phyloP scores from a whole-genome alignment of 35 echinoderm and acorn worm genomes.

The Eucidaris tribuloides region DNA sequence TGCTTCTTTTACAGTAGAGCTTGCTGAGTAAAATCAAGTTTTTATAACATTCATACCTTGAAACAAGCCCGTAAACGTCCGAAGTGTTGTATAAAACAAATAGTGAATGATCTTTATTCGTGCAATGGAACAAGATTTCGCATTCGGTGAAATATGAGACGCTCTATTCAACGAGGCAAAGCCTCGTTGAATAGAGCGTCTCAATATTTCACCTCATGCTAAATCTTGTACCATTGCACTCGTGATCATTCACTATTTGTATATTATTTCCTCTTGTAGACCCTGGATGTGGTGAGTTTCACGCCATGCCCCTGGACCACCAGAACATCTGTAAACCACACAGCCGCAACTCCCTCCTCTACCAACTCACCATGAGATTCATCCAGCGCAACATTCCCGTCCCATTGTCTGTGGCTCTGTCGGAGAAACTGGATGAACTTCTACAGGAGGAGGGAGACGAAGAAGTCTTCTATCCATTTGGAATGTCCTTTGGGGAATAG shows the following conservation, averaged over 20 bases:
- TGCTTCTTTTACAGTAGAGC: background rate
- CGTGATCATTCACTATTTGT: too few relatives aligned
- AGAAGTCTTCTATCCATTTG: constrained; percentile 57
- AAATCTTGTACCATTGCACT: too few relatives aligned
- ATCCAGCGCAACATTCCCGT: constrained; percentile 41
- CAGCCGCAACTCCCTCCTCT: constrained; percentile 58
- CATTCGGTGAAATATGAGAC: too few relatives aligned
- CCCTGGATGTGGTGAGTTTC: constrained; percentile 89
- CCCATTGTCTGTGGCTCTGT: constrained; percentile 37
- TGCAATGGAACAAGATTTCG: too few relatives aligned
- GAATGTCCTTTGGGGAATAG: constrained; percentile 72
- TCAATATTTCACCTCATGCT: too few relatives aligned
- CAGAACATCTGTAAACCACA: constrained; percentile 85
- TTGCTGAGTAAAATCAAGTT: too few relatives aligned
- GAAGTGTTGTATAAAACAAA: background rate
- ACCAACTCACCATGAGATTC: constrained; percentile 69
- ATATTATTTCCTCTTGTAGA: constrained; percentile 51
- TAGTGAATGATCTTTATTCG: background rate
- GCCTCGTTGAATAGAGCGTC: too few relatives aligned
- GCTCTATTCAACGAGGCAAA: too few relatives aligned
- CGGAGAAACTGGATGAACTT: constrained; percentile 57
- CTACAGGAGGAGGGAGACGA: constrained; percentile 59
- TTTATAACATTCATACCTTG: too few relatives aligned
- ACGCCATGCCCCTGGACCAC: constrained; percentile 71
- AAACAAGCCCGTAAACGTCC: too few relatives aligned